Percentiles rank a stretch among this genome's conserved stretches.
Conservation (phyloP, 1,140 invertebrate species). For the Trichoplusia ni region DNA sequence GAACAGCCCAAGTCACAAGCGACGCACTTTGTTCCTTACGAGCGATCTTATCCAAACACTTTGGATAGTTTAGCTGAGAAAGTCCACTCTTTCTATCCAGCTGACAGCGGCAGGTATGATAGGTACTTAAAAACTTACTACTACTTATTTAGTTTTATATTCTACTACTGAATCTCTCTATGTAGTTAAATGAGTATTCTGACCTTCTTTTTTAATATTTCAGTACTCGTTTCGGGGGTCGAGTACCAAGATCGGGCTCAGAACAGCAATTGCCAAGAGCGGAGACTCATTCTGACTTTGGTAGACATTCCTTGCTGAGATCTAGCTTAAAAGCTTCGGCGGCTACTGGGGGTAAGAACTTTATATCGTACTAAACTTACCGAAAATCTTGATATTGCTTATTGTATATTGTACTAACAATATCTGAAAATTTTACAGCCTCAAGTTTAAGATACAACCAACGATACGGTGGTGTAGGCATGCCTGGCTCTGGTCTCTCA, state of each 20-base stretch:
- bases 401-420: too few species aligned
- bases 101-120: constrained; percentile 81
- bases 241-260: constrained; percentile 90
- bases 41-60: constrained; percentile 94
- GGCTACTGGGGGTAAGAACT: constrained; percentile 53
- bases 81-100: constrained; percentile 90
- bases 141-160: background rate
- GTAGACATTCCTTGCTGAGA: constrained; percentile 87
- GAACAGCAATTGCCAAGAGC: constrained; percentile 92
- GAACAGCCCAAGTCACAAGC: constrained; percentile 92
- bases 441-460: constrained; percentile 73
- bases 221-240: constrained; percentile 65
- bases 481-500: constrained; percentile 62
- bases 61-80: constrained; percentile 94
- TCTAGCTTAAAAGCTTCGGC: constrained; percentile 87
- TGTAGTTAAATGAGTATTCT: too few species aligned
- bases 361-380: background rate
- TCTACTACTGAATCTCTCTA: background rate
- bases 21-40: constrained; percentile 90
- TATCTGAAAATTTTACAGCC: too few species aligned
- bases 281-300: constrained; percentile 87
- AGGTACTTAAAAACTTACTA: background rate
- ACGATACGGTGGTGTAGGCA: constrained; percentile 72
- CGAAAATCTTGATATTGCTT: background rate
- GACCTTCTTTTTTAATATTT: constrained; percentile 28